These are phyloP conservation scores for Caenorhabditis sp. DNA, from an alignment of 2,888 invertebrate species.

Conservation along the genomic window DNA sequence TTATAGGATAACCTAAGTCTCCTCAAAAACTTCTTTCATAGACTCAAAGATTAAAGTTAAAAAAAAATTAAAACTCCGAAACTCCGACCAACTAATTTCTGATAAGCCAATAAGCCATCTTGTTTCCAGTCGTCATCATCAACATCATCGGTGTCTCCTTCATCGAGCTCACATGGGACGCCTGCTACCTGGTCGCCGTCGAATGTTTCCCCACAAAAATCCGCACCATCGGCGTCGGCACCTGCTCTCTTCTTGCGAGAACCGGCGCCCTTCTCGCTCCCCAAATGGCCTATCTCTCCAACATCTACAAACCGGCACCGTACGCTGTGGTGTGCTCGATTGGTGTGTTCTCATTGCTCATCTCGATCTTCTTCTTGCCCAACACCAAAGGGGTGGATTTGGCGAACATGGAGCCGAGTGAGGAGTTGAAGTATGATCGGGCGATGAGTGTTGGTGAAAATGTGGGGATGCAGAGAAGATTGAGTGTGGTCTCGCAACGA, in stretches of 20 bases:
- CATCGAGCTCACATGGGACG: slow-evolving; percentile 69
- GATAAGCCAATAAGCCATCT: no score
- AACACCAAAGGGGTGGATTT: slow-evolving; percentile 54
- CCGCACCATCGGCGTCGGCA: slow-evolving; percentile 53
- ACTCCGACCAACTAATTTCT: no score
- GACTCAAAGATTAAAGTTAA: no score
- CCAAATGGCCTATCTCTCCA: slow-evolving; percentile 55
- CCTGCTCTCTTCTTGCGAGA: slow-evolving; percentile 63
- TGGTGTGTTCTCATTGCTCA: slow-evolving; percentile 41
- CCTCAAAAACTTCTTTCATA: no score
- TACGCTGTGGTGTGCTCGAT: slow-evolving; percentile 49
- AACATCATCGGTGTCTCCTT: slow-evolving; percentile 64
- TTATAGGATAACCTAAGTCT: no score
- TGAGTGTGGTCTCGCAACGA: background rate
- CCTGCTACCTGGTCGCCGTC: slow-evolving; percentile 66
- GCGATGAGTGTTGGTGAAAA: slow-evolving; percentile 7
- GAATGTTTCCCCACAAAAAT: slow-evolving; percentile 59
- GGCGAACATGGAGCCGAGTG: slow-evolving; percentile 20
- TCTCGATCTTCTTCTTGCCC: slow-evolving; percentile 46
- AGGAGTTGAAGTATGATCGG: slow-evolving; percentile 16
- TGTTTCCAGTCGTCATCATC: slow-evolving; percentile 54
- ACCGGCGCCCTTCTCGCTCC: slow-evolving; percentile 65
- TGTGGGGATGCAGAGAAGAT: slow-evolving; percentile 1
- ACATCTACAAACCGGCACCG: slow-evolving; percentile 40
- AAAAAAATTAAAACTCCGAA: no score